A percentile compares a stretch with the other conserved stretches of the same genome.
phyloP scores from a whole-genome alignment of 2,888 invertebrate genomes.

The Lasioglossum calceatum region DNA sequence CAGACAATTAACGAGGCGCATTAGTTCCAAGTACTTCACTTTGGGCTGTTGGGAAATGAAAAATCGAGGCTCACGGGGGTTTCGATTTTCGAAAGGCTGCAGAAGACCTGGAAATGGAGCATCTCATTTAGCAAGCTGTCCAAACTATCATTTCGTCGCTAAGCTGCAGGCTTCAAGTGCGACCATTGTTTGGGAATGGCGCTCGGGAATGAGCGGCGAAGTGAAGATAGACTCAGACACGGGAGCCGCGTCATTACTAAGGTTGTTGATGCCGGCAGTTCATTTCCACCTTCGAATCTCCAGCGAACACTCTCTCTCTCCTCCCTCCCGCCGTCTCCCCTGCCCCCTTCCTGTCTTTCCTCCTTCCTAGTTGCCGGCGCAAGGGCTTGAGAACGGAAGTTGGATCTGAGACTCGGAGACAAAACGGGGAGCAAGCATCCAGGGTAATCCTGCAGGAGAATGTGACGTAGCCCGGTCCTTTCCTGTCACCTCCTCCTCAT shows the following conservation, averaged over 20 bases:
- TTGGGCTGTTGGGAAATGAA: conserved; percentile 53
- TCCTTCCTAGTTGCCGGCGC: conserved; percentile 62
- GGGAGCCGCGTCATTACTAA: conserved; percentile 78
- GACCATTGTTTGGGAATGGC: conserved; percentile 80
- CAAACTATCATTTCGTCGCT: conserved; percentile 78
- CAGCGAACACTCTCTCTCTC: conserved; percentile 71
- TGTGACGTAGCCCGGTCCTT: conserved; percentile 78
- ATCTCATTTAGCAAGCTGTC: conserved; percentile 79
- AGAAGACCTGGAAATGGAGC: conserved; percentile 70
- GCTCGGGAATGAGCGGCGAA: conserved; percentile 75
- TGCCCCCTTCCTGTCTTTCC: conserved; percentile 63
- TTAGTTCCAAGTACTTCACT: conserved; percentile 52
- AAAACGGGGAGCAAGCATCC: conserved; percentile 80
- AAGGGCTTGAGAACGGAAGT: conserved; percentile 71
- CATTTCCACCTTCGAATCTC: conserved; percentile 80
- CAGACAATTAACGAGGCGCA: conserved; percentile 58
- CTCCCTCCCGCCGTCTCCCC: conserved; percentile 9
- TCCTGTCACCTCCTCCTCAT: conserved; percentile 75
- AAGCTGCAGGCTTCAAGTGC: conserved; percentile 76
- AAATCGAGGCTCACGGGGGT: conserved; percentile 57
- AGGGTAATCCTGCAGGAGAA: conserved; percentile 80
- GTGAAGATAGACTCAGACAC: conserved; percentile 76
- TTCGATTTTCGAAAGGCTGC: conserved; percentile 70
- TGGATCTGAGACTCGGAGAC: conserved; percentile 79
- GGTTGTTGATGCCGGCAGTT: conserved; percentile 80